Percentiles rank a stretch among this genome's conserved stretches.
Evolutionary conservation across 1,140 invertebrate genomes (phyloP).

Genomic region (Choristoneura fumiferana): DNA sequence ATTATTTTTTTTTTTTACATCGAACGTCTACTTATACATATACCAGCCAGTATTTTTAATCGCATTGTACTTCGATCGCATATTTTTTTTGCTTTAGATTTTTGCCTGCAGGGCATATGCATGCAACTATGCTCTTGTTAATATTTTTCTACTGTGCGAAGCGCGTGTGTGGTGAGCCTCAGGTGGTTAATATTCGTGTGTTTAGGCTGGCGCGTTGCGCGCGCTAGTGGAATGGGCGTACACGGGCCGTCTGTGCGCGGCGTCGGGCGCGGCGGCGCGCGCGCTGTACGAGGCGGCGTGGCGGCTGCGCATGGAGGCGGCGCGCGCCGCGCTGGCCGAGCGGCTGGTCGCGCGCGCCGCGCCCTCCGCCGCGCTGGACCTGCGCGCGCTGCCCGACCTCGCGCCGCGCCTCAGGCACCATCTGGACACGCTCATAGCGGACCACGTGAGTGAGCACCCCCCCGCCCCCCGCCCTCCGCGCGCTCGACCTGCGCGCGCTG

Average conservation of each 20-base stretch:
- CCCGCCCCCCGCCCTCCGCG: slow-evolving; percentile 42
- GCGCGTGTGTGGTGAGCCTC: too few relatives aligned
- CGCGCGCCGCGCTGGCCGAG: slow-evolving; percentile 84
- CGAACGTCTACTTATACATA: too few relatives aligned
- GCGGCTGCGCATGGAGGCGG: slow-evolving; percentile 85
- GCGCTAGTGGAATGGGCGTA: slow-evolving; percentile 90
- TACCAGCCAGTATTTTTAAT: too few relatives aligned
- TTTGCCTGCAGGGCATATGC: too few relatives aligned
- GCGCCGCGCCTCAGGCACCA: slow-evolving; percentile 51
- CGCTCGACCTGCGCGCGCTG: too few relatives aligned
- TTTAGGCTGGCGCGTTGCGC: slow-evolving; percentile 80
- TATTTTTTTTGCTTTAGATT: too few relatives aligned
- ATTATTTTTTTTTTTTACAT: too few relatives aligned
- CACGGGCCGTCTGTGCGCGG: slow-evolving; percentile 79
- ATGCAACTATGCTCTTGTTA: too few relatives aligned
- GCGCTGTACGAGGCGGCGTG: slow-evolving; percentile 87
- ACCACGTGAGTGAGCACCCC: slow-evolving; percentile 79
- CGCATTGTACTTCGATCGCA: too few relatives aligned
- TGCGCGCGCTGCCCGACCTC: slow-evolving; percentile 84
- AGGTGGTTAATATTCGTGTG: too few relatives aligned
- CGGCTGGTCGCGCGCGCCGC: slow-evolving; percentile 84
- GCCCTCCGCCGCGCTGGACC: slow-evolving; percentile 85
- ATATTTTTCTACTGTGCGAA: too few relatives aligned
- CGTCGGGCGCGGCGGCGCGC: slow-evolving; percentile 81
- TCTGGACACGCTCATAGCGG: slow-evolving; percentile 86